These are phyloP conservation scores for Silurus lanzhouensis DNA, from an alignment of 2,797 vertebrate genomes.

Conservation along the genomic window DNA sequence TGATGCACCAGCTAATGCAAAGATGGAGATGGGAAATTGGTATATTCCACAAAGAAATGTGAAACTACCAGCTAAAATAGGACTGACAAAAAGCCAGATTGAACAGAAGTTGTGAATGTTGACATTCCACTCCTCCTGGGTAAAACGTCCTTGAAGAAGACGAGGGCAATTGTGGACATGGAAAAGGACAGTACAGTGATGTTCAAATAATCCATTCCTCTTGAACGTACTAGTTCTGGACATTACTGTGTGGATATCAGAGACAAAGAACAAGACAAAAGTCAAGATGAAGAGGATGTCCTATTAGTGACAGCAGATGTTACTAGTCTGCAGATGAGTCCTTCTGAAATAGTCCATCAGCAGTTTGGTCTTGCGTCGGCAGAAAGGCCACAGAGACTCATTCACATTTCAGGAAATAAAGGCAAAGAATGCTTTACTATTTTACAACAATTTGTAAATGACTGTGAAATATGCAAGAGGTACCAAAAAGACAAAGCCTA, in stretches of 20 bases:
- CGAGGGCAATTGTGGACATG: conserved; percentile 24
- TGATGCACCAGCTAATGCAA: not conserved
- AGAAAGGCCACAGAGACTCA: conserved; percentile 32
- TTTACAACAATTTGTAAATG: conserved; percentile 39
- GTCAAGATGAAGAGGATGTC: not conserved
- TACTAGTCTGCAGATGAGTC: not conserved
- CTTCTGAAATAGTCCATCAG: conserved; percentile 43
- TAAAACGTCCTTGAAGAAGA: conserved; percentile 22
- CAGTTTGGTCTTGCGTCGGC: conserved; percentile 49
- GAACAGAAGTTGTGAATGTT: conserved; percentile 26
- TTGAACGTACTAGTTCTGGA: conserved; percentile 12
- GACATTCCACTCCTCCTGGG: conserved; percentile 33
- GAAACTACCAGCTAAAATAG: conserved; percentile 30
- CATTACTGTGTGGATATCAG: conserved; percentile 31
- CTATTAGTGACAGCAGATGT: not conserved
- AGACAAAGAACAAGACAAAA: not conserved
- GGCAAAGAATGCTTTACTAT: conserved; percentile 35
- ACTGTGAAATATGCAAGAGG: conserved; percentile 45
- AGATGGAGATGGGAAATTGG: conserved; percentile 26
- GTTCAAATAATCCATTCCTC: conserved; percentile 10
- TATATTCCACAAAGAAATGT: conserved; percentile 20
- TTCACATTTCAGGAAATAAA: conserved; percentile 33
- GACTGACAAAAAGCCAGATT: conserved; percentile 3
- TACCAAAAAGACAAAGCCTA: conserved; percentile 41
- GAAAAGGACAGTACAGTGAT: conserved; percentile 26